phyloP scores from a whole-genome alignment of 2,888 invertebrate species.

The Lasioglossum pauxillum region DNA sequence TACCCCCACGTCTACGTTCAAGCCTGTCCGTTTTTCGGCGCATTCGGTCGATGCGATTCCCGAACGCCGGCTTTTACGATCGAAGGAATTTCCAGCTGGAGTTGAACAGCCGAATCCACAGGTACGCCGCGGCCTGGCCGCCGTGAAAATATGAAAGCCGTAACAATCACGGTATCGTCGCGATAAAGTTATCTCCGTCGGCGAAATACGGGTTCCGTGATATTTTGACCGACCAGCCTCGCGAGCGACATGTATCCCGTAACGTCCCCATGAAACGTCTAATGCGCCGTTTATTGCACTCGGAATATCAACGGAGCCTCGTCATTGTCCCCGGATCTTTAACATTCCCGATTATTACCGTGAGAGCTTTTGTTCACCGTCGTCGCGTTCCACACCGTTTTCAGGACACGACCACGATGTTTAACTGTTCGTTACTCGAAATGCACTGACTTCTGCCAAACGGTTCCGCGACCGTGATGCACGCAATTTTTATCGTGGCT shows the following conservation, averaged over 20 bases:
- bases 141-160: conserved; percentile 57
- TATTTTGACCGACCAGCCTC: conserved; percentile 55
- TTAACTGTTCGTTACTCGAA: not conserved
- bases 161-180: conserved; percentile 60
- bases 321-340: not conserved
- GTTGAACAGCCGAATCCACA: conserved; percentile 43
- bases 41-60: not conserved
- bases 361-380: not conserved
- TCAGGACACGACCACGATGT: not conserved
- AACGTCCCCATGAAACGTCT: conserved; percentile 29
- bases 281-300: not conserved
- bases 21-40: not conserved
- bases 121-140: conserved; percentile 16
- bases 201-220: conserved; percentile 48
- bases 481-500: not conserved
- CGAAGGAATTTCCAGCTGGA: conserved; percentile 34
- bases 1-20: not conserved
- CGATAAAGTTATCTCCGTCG: conserved; percentile 57
- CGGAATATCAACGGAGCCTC: not conserved
- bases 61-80: conserved; percentile 39
- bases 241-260: not conserved
- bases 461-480: not conserved
- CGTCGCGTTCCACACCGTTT: not conserved
- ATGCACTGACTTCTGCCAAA: not conserved
- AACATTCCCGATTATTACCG: conserved; percentile 5